A percentile compares a stretch with the other conserved stretches of the same genome.
These are phyloP conservation scores for Callopanchax toddi DNA, from an alignment of 2,113 vertebrate genomes.

Conservation along the genomic window DNA sequence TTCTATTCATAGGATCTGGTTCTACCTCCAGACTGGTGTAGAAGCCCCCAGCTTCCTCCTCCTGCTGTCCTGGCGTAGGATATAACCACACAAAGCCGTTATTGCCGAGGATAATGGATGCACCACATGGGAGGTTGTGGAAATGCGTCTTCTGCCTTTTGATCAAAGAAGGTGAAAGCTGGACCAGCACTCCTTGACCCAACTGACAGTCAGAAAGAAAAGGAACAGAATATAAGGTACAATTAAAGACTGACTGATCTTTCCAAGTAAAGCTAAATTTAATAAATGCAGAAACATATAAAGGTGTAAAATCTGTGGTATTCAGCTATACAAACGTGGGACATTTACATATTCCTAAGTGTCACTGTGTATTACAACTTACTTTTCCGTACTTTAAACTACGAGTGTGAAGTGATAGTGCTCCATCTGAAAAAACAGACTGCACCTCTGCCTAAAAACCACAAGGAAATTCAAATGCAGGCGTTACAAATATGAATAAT, in stretches of 20 bases:
- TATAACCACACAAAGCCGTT: slow-evolving; percentile 97
- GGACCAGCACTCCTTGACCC: slow-evolving; percentile 92
- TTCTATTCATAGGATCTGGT: neutral
- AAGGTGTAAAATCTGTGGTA: neutral
- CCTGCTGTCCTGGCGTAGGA: slow-evolving; percentile 86
- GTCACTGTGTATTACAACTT: slow-evolving; percentile 36
- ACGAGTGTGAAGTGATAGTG: slow-evolving; percentile 91
- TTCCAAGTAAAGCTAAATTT: neutral
- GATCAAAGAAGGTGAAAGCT: slow-evolving; percentile 92
- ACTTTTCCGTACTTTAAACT: slow-evolving; percentile 98
- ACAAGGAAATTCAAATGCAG: slow-evolving; percentile 68
- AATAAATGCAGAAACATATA: neutral
- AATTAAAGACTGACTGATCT: neutral
- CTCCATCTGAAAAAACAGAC: slow-evolving; percentile 93
- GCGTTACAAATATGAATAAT: neutral
- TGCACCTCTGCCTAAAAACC: slow-evolving; percentile 91
- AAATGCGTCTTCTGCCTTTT: slow-evolving; percentile 98
- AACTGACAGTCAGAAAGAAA: slow-evolving; percentile 76
- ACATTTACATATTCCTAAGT: too few species aligned
- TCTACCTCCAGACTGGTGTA: slow-evolving; percentile 88
- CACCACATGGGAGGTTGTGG: slow-evolving; percentile 93
- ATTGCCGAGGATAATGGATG: slow-evolving; percentile 93
- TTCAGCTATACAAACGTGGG: too few species aligned
- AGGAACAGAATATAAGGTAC: neutral
- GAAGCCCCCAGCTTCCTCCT: slow-evolving; percentile 91